Evolutionary conservation across 1,140 invertebrate genomes (phyloP), one percentile per base, ranked within the genome.

Genomic region (Bombus breviceps): DNA sequence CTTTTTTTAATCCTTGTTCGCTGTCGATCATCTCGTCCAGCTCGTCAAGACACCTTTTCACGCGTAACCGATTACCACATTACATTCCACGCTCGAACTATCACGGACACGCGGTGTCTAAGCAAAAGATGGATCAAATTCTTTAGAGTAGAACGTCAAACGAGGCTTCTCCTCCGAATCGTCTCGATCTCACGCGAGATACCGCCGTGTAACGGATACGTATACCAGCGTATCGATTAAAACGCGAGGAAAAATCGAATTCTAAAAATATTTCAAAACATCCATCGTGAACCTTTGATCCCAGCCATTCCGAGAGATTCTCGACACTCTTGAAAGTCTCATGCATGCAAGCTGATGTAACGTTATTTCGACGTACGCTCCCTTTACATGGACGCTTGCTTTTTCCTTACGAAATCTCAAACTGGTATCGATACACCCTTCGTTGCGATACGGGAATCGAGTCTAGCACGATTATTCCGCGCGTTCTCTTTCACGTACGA

Each of bases 401-500:
- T 57, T 32, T 43, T 47, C 82, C 15, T 90, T 90, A 66, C 88
- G 83, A 84, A 86, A 86, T 64, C 78, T 69, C 32, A 18, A 72
- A 83, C 53, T 80, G 66, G 73, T 37, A 62, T 77, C 41, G 69
- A 69, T 86, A 76, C 79, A 83, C 72, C 81, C 83, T 78, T 86
- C 85, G 18, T 79, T 74, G 18, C 47, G 5, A 22, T 53, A 73
- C 59, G 47, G 22, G 73, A 77, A 89, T 76, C 53, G 10, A 39
- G 78, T 10, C 43, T n/a, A 25, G 22, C 12, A 32, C 9, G 41
- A 8, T 28, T 57, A 22, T 57, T 53, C 25, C 10, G 15, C 8
- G 9, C 4, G 1, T 53, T 32, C 9, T 32, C 9, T 22, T 28
- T 18, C 47, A 2, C 47, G 18, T 22, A 34, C 41, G 72, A 22